Evolutionary conservation across 2,113 vertebrate genomes (phyloP).

Genomic region (Chamaetylas fuelleborni): DNA sequence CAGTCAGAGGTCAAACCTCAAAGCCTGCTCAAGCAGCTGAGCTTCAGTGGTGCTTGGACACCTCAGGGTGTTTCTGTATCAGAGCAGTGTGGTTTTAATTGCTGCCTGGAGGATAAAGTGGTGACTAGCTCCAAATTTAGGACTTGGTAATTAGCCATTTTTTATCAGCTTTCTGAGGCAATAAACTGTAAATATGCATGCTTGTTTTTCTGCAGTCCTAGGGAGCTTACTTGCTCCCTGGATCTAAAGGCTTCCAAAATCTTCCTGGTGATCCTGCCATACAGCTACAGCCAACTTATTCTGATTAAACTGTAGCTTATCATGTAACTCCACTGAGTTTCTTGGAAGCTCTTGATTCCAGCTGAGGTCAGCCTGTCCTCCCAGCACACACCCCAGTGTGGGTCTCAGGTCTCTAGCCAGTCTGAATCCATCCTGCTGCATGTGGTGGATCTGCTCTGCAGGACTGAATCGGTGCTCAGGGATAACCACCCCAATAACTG

Average conservation of each 20-base stretch:
- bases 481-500: fast-evolving
- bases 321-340: neutral
- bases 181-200: fast-evolving
- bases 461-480: fast-evolving
- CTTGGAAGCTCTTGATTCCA: too few species aligned
- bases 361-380: neutral
- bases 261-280: neutral
- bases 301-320: neutral
- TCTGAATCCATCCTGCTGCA: neutral
- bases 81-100: neutral
- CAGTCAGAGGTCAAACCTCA: neutral
- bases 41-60: neutral
- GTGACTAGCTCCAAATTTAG: neutral
- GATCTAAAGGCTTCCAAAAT: neutral
- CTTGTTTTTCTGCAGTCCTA: neutral
- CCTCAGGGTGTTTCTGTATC: neutral
- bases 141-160: neutral
- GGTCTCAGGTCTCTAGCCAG: neutral
- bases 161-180: neutral
- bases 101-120: neutral
- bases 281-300: neutral
- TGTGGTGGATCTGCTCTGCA: fast-evolving
- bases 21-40: neutral
- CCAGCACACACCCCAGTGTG: neutral
- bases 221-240: neutral